A percentile compares a stretch with the other conserved stretches of the same genome.
phyloP scores from a whole-genome alignment of 2,888 invertebrate species.

The Hirtodrosophila confusa region DNA sequence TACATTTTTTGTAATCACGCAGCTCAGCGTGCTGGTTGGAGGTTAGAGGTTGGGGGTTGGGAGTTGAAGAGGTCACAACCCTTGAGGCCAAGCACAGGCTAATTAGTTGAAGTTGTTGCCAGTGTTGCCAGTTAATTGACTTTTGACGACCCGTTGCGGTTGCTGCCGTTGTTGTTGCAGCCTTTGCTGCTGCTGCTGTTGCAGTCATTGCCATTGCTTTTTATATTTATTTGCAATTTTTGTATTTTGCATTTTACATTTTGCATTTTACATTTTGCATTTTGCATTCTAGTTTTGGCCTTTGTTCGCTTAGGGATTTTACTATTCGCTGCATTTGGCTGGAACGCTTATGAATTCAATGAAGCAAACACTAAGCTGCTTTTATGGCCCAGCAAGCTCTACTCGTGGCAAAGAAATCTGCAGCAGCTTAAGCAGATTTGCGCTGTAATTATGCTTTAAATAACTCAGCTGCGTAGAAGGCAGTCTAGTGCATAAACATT shows the following conservation, averaged over 20 bases:
- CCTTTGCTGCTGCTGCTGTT: neutral
- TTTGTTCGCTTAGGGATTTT: constrained; percentile 27
- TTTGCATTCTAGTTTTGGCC: constrained; percentile 15
- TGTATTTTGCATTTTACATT: constrained; percentile 13
- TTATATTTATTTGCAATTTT: constrained; percentile 39
- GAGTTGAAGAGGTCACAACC: constrained; percentile 41
- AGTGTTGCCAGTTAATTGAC: constrained; percentile 74
- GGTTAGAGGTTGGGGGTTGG: neutral
- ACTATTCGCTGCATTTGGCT: constrained; percentile 41
- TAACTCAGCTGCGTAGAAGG: constrained; percentile 47
- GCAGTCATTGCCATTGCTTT: constrained; percentile 45
- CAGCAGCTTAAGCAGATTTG: constrained; percentile 48
- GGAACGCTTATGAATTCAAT: constrained; percentile 68
- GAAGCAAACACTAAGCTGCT: constrained; percentile 64
- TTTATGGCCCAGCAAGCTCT: constrained; percentile 24
- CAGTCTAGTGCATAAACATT: constrained; percentile 58
- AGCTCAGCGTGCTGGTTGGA: constrained; percentile 1
- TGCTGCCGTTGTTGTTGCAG: constrained; percentile 6
- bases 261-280: neutral
- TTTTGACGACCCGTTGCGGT: constrained; percentile 65
- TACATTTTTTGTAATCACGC: constrained; percentile 36
- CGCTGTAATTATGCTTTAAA: constrained; percentile 75
- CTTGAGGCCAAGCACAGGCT: constrained; percentile 63
- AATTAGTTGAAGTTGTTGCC: constrained; percentile 74
- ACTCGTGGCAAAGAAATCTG: neutral